These are phyloP conservation scores for Oreochromis aureus DNA, from an alignment of 2,113 vertebrate species.

Conservation along the genomic window DNA sequence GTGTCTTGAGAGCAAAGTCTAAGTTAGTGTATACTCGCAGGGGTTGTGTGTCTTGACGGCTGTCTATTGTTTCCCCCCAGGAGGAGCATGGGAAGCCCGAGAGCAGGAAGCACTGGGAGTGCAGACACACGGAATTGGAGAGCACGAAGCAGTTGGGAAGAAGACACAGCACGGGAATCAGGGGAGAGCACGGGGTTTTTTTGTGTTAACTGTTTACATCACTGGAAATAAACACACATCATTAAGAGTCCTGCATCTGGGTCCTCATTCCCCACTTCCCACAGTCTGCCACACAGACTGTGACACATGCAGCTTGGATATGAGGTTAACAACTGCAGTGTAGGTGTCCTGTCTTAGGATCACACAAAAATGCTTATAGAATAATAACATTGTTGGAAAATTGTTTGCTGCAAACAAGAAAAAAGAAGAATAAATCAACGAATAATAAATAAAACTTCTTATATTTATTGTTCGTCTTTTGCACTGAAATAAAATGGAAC, in stretches of 20 bases:
- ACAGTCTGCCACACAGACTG: not conserved
- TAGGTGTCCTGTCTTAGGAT: not conserved
- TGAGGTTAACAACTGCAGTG: not conserved
- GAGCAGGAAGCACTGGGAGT: not conserved
- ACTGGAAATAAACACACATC: not conserved
- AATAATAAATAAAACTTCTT: not conserved
- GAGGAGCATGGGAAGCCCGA: too few species aligned
- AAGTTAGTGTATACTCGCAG: too few species aligned
- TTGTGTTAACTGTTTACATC: not conserved
- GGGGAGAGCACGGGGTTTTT: fast-evolving
- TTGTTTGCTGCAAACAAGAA: not conserved
- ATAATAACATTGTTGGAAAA: not conserved
- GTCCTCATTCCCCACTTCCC: not conserved
- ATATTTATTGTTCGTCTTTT: not conserved
- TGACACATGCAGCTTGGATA: not conserved
- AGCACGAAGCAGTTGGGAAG: not conserved
- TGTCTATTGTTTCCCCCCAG: too few species aligned
- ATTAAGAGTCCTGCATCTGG: not conserved
- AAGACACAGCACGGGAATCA: not conserved
- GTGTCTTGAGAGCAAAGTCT: too few species aligned
- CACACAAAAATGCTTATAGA: not conserved
- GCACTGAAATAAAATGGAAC: not conserved
- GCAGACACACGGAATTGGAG: not conserved
- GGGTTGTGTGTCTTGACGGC: too few species aligned
- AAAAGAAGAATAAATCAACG: not conserved